Evolutionary conservation across 2,797 vertebrate genomes (phyloP), one percentile per base, ranked within the genome.

Genomic region (Picus viridis): DNA sequence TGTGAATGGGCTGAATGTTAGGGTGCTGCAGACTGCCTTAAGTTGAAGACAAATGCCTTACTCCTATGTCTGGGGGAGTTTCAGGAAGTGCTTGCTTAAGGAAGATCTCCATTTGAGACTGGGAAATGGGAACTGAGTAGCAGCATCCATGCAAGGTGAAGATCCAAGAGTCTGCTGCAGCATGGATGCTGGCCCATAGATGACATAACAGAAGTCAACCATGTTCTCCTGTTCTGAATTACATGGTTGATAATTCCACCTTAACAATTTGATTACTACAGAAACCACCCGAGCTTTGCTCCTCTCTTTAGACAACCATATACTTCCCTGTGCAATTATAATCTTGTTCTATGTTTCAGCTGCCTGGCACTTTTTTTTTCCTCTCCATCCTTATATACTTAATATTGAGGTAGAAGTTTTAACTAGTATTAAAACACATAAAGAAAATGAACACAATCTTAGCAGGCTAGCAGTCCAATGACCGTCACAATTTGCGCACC

Each of bases 321-420:
- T 19, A 12, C 6, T 70, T 51, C 81, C 72, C 41, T 63, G 75
- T 83, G 32, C 69, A 92, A 53, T 83, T 93, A 83, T 23, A 93
- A 70, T 24, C 70, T 26, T 72, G 45, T 32, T 58, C 7, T 27
- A 53, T 7, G 17, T 76, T 45, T 70, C 68, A 58, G 71, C 26
- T 88, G 75, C 86, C 88, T 90, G 73, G 79, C 26, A 76, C 16
- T 14, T 80, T 79, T 30, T 74, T 30, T 74, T 27, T 27, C 12
- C 1, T 5, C 16, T 68, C 29, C 41, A 63, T 82, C 56, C 53
- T 36, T 74, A 27, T 8, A 7, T 17, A 56, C 14, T 83, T 84
- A 81, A 70, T 15, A 53, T 17, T 91, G 92, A 97, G 91, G 92
- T 90, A 96, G 94, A 93, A 91, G 56, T 92, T 94, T 89, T 63